Evolutionary conservation across 2,797 vertebrate species (phyloP).

Genomic region (Monodelphis domestica): DNA sequence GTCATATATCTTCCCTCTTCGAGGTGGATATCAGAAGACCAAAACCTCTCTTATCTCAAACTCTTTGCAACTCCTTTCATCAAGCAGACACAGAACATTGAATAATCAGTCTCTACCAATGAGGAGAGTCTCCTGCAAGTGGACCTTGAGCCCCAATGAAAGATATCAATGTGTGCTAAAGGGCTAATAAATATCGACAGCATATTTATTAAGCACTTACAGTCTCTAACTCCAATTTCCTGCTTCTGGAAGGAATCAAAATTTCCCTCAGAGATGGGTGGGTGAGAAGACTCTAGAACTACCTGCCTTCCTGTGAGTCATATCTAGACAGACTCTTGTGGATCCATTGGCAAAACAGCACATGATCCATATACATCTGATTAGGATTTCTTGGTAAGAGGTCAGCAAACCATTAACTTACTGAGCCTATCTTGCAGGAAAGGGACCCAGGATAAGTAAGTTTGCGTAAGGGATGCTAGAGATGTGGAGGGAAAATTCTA

Average conservation of each 20-base stretch:
- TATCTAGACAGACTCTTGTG: not conserved
- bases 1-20: not conserved
- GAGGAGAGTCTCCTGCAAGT: not conserved
- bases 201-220: not conserved
- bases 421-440: not conserved
- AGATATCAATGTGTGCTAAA: not conserved
- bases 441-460: too few species aligned
- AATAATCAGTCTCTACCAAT: not conserved
- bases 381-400: not conserved
- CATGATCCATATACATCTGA: not conserved
- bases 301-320: not conserved
- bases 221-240: not conserved
- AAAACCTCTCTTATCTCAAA: not conserved
- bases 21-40: not conserved
- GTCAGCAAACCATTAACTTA: not conserved
- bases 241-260: not conserved
- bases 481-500: not conserved
- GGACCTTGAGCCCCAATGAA: not conserved
- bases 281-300: not conserved
- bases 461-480: not conserved
- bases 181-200: not conserved
- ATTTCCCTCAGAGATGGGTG: not conserved
- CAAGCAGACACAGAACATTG: not conserved
- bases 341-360: not conserved
- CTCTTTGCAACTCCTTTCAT: too few species aligned